A percentile compares a stretch with the other conserved stretches of the same genome.
These are phyloP conservation scores for Echinometra lucunter DNA, from an alignment of 53 echinoderm and acorn worm species.

Conservation along the genomic window DNA sequence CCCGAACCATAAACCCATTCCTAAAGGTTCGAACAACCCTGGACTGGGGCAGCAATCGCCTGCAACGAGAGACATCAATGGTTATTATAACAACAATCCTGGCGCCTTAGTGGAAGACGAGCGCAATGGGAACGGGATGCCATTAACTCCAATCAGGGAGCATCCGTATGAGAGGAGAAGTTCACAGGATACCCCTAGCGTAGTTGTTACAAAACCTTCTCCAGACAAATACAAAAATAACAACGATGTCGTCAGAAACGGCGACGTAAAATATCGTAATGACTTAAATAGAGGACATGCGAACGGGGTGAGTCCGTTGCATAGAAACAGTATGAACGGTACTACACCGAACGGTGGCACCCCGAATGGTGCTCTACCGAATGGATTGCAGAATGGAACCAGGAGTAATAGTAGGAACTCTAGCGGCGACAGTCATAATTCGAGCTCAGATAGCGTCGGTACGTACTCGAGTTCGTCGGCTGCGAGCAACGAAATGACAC, in stretches of 20 bases:
- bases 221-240: constrained; percentile 42
- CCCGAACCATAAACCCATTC: constrained; percentile 58
- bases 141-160: constrained; percentile 61
- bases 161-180: constrained; percentile 54
- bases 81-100: neutral
- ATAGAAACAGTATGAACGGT: constrained; percentile 38
- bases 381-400: constrained; percentile 5
- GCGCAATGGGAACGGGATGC: constrained; percentile 57
- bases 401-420: constrained; percentile 34
- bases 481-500: constrained; percentile 64
- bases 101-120: constrained; percentile 42
- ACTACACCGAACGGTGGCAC: constrained; percentile 6
- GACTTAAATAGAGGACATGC: neutral
- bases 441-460: constrained; percentile 29
- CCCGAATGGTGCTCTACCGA: neutral
- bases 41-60: constrained; percentile 58
- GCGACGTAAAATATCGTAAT: constrained; percentile 48
- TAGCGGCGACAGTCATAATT: constrained; percentile 44
- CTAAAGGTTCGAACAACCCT: constrained; percentile 24
- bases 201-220: constrained; percentile 57
- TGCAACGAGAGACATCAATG: neutral
- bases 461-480: constrained; percentile 54
- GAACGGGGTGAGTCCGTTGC: constrained; percentile 30
- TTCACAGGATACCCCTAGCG: constrained; percentile 38
- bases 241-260: constrained; percentile 27